Percentiles rank a stretch among this genome's conserved stretches.
Conservation (phyloP, 2,113 vertebrate genomes). For the Phrynosoma blainvillii region DNA sequence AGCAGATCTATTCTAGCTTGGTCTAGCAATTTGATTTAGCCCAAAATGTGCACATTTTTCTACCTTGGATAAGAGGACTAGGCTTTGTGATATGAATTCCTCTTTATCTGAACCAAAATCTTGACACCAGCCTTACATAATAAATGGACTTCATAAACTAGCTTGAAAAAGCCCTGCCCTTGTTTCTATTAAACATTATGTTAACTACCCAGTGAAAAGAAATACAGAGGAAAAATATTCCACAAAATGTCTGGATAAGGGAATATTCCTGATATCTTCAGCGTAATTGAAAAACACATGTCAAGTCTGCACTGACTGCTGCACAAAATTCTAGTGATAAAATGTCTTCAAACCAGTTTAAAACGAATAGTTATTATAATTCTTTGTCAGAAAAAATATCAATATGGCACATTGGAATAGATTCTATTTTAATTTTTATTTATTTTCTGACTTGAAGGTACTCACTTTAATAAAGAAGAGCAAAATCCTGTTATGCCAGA, state of each 20-base stretch:
- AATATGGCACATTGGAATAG: neutral
- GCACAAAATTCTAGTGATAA: neutral
- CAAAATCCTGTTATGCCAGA: conserved; percentile 80
- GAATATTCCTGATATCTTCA: too few relatives aligned
- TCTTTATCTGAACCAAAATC: neutral
- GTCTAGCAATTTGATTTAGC: too few relatives aligned
- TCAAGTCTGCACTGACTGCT: neutral
- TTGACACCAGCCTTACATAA: neutral
- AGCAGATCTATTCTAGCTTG: too few relatives aligned
- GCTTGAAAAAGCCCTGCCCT: too few relatives aligned
- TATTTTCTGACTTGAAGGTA: conserved; percentile 33
- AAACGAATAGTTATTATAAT: conserved; percentile 4
- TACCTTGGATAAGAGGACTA: too few relatives aligned
- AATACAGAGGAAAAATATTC: too few relatives aligned
- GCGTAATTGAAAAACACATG: too few relatives aligned
- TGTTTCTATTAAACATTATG: too few relatives aligned
- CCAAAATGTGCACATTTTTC: neutral
- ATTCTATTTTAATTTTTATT: neutral
- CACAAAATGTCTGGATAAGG: too few relatives aligned
- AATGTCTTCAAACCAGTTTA: neutral
- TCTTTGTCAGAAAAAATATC: neutral
- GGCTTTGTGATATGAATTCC: neutral
- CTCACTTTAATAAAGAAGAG: conserved; percentile 74
- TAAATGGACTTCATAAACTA: too few relatives aligned
- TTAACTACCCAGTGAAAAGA: too few relatives aligned